phyloP scores from a whole-genome alignment of 2,797 vertebrate species.

The Phalanger gymnotis region DNA sequence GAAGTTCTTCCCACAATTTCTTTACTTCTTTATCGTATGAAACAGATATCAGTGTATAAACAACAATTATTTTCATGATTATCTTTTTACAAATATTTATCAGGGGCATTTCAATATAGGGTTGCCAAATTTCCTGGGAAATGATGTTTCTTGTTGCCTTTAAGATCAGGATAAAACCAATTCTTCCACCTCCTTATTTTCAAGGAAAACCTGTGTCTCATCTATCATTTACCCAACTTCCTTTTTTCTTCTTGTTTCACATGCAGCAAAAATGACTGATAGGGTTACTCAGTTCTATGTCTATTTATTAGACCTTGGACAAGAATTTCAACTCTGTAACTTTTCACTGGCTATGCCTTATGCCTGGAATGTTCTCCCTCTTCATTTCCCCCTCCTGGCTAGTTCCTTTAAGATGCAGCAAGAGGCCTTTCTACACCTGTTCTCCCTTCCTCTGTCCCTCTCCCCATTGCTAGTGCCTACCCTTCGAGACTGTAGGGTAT shows the following conservation, averaged over 20 bases:
- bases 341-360: background rate
- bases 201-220: background rate
- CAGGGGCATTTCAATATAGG: background rate
- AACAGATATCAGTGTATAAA: background rate
- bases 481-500: background rate
- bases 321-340: background rate
- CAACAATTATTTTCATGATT: background rate
- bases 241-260: background rate
- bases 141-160: background rate
- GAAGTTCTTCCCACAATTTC: background rate
- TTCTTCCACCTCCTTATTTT: background rate
- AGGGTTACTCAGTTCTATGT: background rate
- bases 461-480: background rate
- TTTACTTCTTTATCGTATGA: background rate
- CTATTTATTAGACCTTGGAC: background rate
- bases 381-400: background rate
- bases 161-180: background rate
- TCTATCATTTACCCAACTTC: background rate
- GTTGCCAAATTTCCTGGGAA: background rate
- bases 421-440: background rate
- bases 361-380: background rate
- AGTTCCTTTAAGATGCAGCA: background rate
- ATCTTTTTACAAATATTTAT: background rate
- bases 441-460: background rate
- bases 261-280: background rate